Percentiles rank a stretch among this genome's conserved stretches.
phyloP scores from a whole-genome alignment of 2,797 vertebrate species.

The Smutsia temminckii region DNA sequence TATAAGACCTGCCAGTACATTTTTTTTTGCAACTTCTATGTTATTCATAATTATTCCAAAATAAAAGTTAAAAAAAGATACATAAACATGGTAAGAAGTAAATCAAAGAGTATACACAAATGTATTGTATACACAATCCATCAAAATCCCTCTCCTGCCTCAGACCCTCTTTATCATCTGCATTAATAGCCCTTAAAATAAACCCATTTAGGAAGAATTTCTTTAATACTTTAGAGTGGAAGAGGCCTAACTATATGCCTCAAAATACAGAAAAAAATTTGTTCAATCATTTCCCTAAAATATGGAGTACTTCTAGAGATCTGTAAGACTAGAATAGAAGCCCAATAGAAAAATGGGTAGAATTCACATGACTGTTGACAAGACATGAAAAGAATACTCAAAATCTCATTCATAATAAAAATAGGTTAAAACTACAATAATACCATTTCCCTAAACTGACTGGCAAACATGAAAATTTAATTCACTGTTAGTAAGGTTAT shows the following conservation, averaged over 20 bases:
- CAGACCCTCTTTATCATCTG: not conserved
- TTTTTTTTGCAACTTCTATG: not conserved
- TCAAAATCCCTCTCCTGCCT: constrained; percentile 21
- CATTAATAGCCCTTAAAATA: not conserved
- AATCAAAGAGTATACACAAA: not conserved
- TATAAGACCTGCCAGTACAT: not conserved
- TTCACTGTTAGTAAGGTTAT: not conserved
- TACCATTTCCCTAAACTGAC: not conserved
- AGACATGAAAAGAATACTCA: constrained; percentile 11
- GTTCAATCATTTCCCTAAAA: constrained; percentile 44
- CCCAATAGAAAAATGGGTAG: not conserved
- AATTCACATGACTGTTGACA: constrained; percentile 11
- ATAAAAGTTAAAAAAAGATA: not conserved
- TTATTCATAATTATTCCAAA: constrained; percentile 15
- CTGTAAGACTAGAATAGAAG: not conserved
- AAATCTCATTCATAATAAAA: constrained; percentile 34
- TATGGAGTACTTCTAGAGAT: constrained; percentile 41
- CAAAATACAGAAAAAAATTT: constrained; percentile 28
- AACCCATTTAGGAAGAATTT: not conserved
- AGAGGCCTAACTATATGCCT: not conserved
- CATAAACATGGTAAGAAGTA: not conserved
- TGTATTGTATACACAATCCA: not conserved
- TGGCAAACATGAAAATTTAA: constrained; percentile 13
- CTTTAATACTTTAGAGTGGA: not conserved
- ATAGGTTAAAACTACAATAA: constrained; percentile 37